Conservation (phyloP, 2,888 invertebrate genomes). For the Acronicta psi region DNA sequence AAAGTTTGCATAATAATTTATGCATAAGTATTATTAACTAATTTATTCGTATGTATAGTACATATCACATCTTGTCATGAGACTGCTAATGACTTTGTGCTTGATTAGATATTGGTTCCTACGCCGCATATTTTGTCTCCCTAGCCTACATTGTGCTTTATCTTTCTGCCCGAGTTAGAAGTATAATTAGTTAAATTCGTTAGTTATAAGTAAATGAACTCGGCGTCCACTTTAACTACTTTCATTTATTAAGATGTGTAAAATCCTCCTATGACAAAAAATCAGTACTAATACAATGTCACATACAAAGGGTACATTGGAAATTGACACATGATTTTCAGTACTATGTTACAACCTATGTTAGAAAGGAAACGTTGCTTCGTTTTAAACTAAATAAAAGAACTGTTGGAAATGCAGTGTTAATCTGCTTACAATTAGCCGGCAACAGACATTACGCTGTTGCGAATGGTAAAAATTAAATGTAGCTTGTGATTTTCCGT, state of each 20-base stretch:
- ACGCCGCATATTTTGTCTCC: not conserved
- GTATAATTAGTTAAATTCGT: not conserved
- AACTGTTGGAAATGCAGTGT: not conserved
- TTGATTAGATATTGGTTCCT: not conserved
- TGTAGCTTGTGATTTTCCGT: not conserved
- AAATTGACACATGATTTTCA: too few species aligned
- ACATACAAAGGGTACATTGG: too few species aligned
- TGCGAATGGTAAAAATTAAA: not conserved
- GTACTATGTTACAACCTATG: too few species aligned
- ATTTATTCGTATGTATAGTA: slow-evolving; percentile 1
- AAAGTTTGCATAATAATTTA: too few species aligned
- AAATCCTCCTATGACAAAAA: too few species aligned
- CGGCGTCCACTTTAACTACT: too few species aligned
- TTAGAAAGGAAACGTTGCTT: not conserved
- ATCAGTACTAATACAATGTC: too few species aligned
- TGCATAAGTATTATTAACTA: not conserved
- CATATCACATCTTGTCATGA: slow-evolving; percentile 1
- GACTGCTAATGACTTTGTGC: slow-evolving; percentile 1
- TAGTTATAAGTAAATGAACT: too few species aligned
- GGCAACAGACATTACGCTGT: not conserved
- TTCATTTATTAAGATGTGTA: too few species aligned
- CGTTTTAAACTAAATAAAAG: not conserved
- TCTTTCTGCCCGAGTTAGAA: not conserved
- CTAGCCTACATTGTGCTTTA: not conserved
- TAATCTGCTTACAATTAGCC: not conserved